These are phyloP conservation scores for Erebia ligea DNA, from an alignment of 2,888 invertebrate genomes.

Conservation along the genomic window DNA sequence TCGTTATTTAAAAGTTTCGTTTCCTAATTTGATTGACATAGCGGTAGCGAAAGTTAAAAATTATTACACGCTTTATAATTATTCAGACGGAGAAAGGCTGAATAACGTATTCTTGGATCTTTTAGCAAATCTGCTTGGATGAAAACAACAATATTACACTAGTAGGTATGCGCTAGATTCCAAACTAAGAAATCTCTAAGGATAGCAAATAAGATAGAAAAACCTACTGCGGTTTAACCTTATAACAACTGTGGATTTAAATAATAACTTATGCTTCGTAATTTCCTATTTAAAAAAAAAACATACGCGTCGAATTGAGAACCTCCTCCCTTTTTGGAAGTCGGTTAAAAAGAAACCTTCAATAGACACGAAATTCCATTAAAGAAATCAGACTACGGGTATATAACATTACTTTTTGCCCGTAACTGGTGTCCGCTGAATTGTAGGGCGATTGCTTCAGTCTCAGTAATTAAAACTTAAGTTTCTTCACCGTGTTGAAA, in stretches of 20 bases:
- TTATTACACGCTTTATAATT: conserved; percentile 74
- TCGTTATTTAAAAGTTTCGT: conserved; percentile 62
- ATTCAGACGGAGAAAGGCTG: conserved; percentile 70
- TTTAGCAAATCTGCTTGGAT: conserved; percentile 33
- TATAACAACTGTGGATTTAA: not conserved
- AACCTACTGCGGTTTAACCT: not conserved
- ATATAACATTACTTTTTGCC: not conserved
- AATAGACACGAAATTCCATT: not conserved
- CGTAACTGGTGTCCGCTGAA: not conserved
- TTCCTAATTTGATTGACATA: conserved; percentile 73
- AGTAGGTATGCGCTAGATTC: conserved; percentile 21
- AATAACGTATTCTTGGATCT: conserved; percentile 53
- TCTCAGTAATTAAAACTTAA: conserved; percentile 14
- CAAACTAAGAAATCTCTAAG: not conserved
- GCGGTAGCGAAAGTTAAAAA: conserved; percentile 75
- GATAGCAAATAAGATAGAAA: not conserved
- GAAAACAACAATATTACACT: not conserved
- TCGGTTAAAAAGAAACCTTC: conserved; percentile 3
- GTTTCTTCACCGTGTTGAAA: conserved; percentile 22
- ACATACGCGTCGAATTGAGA: too few relatives aligned
- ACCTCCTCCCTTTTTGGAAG: too few relatives aligned
- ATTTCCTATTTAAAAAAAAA: not conserved
- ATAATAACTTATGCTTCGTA: not conserved
- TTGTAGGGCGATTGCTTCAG: conserved; percentile 10
- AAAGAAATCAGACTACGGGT: not conserved